Conservation (phyloP, 1,140 invertebrate genomes). For the Drosophila varians region DNA sequence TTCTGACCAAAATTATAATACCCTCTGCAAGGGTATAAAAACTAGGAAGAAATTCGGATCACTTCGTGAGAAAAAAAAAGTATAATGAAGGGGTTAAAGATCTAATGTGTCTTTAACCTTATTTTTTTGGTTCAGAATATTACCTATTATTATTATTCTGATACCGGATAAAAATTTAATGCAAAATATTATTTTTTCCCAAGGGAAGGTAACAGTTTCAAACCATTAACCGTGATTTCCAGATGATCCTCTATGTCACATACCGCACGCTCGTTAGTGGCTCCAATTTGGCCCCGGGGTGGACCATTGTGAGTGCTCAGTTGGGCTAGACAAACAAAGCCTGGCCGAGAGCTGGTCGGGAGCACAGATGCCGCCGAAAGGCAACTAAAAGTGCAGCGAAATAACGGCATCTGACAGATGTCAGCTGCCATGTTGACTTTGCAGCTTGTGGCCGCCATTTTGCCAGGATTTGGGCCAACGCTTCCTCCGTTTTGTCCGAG, state of each 20-base stretch:
- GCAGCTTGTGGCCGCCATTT: conserved; percentile 74
- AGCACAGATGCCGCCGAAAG: conserved; percentile 31
- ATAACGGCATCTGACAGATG: conserved; percentile 40
- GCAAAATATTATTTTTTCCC: too few species aligned
- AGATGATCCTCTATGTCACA: conserved; percentile 11
- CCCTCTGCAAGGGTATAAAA: too few species aligned
- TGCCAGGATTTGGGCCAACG: conserved; percentile 55
- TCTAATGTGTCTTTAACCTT: too few species aligned
- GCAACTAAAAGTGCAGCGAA: conserved; percentile 57
- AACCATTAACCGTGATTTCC: neutral
- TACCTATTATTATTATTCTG: too few species aligned
- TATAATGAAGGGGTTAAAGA: too few species aligned
- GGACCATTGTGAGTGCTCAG: conserved; percentile 29
- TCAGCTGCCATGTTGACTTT: conserved; percentile 70
- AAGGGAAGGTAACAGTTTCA: neutral
- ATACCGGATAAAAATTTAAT: too few species aligned
- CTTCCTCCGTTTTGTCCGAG: conserved; percentile 20
- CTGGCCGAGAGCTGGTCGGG: conserved; percentile 3
- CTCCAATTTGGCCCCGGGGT: conserved; percentile 21
- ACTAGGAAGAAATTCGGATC: too few species aligned
- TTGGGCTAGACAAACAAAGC: conserved; percentile 22
- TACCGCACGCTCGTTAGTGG: conserved; percentile 28
- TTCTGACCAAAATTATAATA: too few species aligned
- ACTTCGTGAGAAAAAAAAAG: too few species aligned
- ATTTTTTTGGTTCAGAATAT: too few species aligned